Base-by-base conservation (phyloP, 2,113 vertebrate genomes). In the Phrynosoma platyrhinos region DNA sequence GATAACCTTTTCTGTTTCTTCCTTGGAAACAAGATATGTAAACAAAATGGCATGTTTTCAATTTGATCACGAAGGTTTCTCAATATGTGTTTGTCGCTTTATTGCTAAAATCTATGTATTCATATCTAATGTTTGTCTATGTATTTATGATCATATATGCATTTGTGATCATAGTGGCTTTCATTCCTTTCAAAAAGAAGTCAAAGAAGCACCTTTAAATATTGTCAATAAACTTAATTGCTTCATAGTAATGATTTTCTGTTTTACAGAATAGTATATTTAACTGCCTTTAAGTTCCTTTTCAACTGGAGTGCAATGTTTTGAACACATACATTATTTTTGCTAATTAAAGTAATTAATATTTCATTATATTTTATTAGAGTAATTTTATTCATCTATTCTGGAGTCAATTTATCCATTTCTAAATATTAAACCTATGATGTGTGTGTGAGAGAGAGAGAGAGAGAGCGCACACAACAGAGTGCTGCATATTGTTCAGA, bases 291-390 rank as follows among this genome's bases (percentile, higher is more conserved):
- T 94, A 94, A 84, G 92, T 93, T 95, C 88, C 90, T 92, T 95
- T 96, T 96, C 94, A 96, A 94, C 94, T 94, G 88, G 89, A 95
- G 91, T 95, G 79, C 91, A 94, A 94, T 93, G 96, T 92, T 97
- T 96, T 97, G 93, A 96, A 96, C 89, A 93, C 95, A 93, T 97
- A 95, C 95, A 93, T 97, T 97, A 97, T 96, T 96, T 97, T 96
- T 97, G 91, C 95, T 95, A 94, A 96, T 96, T 96, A 94, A 88
- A 93, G 91, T 96, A 96, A 97, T 96, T 96, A 97, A 96, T 96
- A 94, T 95, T 96, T 95, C 95, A 96, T 96, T 96, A 92, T 95
- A 94, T 95, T 97, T 97, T 95, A 96, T 96, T 96, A 95, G 93
- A 88, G 89, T 95, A 91, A 88, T 96, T 96, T 96, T 95, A 88